These are phyloP conservation scores for Scrobipalpa atriplicella DNA, from an alignment of 2,888 invertebrate genomes.

Conservation along the genomic window DNA sequence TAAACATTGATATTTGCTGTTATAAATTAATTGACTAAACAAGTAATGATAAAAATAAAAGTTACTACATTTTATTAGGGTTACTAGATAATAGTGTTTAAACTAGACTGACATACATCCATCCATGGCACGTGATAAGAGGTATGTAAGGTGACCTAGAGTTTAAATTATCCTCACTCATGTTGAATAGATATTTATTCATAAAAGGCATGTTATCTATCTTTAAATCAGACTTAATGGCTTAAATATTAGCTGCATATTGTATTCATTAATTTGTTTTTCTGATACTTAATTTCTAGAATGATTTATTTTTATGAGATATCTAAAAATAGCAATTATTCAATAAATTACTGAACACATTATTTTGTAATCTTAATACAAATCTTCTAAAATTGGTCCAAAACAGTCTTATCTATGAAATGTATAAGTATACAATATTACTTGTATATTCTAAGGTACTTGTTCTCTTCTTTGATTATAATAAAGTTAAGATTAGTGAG, in stretches of 20 bases:
- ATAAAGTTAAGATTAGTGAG: background rate
- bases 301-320: background rate
- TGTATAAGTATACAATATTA: background rate
- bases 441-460: background rate
- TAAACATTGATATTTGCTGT: background rate
- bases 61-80: background rate
- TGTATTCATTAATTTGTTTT: background rate
- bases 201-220: background rate
- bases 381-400: slow-evolving; percentile 25
- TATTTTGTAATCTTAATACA: background rate
- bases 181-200: background rate
- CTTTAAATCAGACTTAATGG: background rate
- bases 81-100: slow-evolving; percentile 8
- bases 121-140: slow-evolving; percentile 16
- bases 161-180: background rate
- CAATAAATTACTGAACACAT: slow-evolving; percentile 3
- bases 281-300: background rate
- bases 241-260: background rate
- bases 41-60: background rate
- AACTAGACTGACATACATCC: slow-evolving; percentile 16
- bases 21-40: background rate
- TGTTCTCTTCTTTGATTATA: background rate
- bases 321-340: background rate
- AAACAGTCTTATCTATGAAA: slow-evolving; percentile 24
- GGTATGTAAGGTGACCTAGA: slow-evolving; percentile 17